Base-by-base conservation (phyloP, 2,888 invertebrate species). In the Limnephilus rhombicus region DNA sequence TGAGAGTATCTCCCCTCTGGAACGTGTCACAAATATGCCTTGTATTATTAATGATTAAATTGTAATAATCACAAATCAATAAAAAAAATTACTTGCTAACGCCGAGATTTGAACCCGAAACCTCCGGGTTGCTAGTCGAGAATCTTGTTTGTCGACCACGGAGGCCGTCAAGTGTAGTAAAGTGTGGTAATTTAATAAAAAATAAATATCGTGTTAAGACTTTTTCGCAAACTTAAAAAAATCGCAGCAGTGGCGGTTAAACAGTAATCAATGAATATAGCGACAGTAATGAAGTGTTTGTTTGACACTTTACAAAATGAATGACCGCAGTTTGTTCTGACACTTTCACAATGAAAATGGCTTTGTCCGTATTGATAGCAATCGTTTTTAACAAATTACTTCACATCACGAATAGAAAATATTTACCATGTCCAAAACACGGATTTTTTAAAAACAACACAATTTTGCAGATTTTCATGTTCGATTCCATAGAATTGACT, bases 311-410 rank as follows among this genome's bases (percentile, higher is more conserved):
- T 82, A 29, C 82, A 41, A 45, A 85, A 85, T 24, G 85, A 41
- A 85, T 85, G 85, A 37, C 85, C 41, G 45, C 85, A 31, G 9
- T 85, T 41, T 37, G 41, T 18, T 31, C 9, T 68, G 87, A 87
- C 53, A 68, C 37, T 53, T 53, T 29, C 24, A 87, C 24, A 87
- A 87, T 29, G 85, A 85, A 41, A 37, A 85, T 9, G 15, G 68
- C 37, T 87, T 87, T 68, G 53, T 68, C 31, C 29, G 24, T 31
- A 68, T 87, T 87, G 87, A 53, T 87, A 87, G 53, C n/a, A 34
- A 68, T 87, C 87, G 5, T 68, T 87, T 86, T 87, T 29, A 53
- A 68, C 87, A 87, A 87, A 87, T 87, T 68, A 53, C 87, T 37
- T 15, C 31, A 31, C 68, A 37, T 53, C 87, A 87, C 68, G 87